Percentiles rank a stretch among this genome's conserved stretches.
These are phyloP conservation scores for Drosophila bifasciata DNA, from an alignment of 1,140 invertebrate species.

Conservation along the genomic window DNA sequence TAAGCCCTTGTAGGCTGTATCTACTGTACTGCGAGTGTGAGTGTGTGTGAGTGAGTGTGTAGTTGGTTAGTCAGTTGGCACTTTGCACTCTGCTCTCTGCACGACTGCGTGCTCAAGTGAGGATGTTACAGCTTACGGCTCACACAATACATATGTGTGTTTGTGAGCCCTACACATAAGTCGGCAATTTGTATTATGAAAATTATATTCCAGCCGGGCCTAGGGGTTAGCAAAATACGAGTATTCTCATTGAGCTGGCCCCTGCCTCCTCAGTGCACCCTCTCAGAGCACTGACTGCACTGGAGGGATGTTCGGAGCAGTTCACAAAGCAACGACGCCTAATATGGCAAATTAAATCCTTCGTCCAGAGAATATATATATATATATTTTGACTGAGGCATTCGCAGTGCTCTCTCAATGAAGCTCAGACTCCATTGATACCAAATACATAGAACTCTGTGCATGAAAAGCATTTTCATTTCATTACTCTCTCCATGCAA, in stretches of 20 bases:
- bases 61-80: slow-evolving; percentile 30
- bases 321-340: slow-evolving; percentile 21
- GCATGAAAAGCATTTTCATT: slow-evolving; percentile 45
- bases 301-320: background rate
- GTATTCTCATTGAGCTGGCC: slow-evolving; percentile 18
- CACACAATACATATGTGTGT: slow-evolving; percentile 11
- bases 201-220: slow-evolving; percentile 15
- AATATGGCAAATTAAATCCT: slow-evolving; percentile 6
- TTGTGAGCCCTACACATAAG: slow-evolving; percentile 39
- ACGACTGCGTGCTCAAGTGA: slow-evolving; percentile 65
- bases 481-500: slow-evolving; percentile 41
- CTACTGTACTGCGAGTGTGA: slow-evolving; percentile 3
- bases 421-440: background rate
- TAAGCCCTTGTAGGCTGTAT: slow-evolving; percentile 49
- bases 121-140: slow-evolving; percentile 16
- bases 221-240: slow-evolving; percentile 36
- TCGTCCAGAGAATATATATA: background rate
- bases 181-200: slow-evolving; percentile 47
- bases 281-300: slow-evolving; percentile 13
- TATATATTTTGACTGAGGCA: slow-evolving; percentile 23
- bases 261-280: background rate
- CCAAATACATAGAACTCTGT: too few species aligned
- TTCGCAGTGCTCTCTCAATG: slow-evolving; percentile 12
- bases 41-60: slow-evolving; percentile 5
- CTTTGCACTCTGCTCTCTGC: slow-evolving; percentile 19